Conservation (phyloP, 2,797 vertebrate genomes). For the Neosilurus hyrtlii region DNA sequence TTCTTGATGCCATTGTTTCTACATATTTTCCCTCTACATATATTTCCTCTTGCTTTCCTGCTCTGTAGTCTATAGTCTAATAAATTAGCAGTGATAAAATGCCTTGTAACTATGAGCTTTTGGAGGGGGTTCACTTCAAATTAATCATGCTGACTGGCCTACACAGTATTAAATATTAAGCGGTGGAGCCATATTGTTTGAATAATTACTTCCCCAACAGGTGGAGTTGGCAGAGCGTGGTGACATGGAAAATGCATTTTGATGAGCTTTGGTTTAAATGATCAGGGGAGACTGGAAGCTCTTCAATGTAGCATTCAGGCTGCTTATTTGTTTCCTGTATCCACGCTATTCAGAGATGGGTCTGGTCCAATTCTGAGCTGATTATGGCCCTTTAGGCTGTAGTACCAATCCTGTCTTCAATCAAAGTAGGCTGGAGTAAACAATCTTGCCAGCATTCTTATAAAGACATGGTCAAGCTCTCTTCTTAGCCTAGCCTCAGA, state of each 20-base stretch:
- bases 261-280: constrained; percentile 61
- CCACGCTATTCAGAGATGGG: neutral
- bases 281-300: constrained; percentile 67
- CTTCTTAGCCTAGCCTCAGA: constrained; percentile 30
- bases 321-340: constrained; percentile 35
- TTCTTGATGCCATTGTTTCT: too few species aligned
- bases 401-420: constrained; percentile 15
- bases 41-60: constrained; percentile 1
- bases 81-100: constrained; percentile 66
- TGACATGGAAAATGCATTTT: constrained; percentile 67
- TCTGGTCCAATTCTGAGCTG: constrained; percentile 8
- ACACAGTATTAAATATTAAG: constrained; percentile 75
- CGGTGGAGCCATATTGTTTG: constrained; percentile 68
- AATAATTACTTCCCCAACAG: constrained; percentile 63
- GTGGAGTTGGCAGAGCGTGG: constrained; percentile 65
- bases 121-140: constrained; percentile 74
- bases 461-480: constrained; percentile 36
- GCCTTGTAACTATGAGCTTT: constrained; percentile 72
- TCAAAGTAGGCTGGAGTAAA: constrained; percentile 33
- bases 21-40: too few species aligned
- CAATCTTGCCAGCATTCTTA: constrained; percentile 28
- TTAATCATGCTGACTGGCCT: constrained; percentile 70
- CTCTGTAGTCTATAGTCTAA: constrained; percentile 3
- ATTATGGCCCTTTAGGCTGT: constrained; percentile 13
- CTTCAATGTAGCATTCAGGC: constrained; percentile 59